These are phyloP conservation scores for Pygmarrhopalites habei DNA, from an alignment of 1,140 invertebrate genomes.

Conservation along the genomic window DNA sequence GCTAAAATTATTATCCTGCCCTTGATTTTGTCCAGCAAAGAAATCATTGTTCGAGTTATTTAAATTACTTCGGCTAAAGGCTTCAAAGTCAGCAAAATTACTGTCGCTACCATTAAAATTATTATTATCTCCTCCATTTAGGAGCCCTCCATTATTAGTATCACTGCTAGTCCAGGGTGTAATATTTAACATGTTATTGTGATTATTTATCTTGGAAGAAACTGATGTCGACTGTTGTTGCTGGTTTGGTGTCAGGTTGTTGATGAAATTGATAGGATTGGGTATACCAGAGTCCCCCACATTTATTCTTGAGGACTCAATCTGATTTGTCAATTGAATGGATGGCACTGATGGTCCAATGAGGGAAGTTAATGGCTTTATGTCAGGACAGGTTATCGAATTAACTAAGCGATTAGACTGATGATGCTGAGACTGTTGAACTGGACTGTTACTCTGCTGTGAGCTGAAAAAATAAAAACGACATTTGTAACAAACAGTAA, in stretches of 20 bases:
- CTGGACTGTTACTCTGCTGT: constrained; percentile 31
- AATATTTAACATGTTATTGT: constrained; percentile 14
- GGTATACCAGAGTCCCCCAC: neutral
- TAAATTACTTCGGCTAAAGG: constrained; percentile 27
- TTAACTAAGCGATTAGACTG: constrained; percentile 32
- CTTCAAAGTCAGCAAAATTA: constrained; percentile 43
- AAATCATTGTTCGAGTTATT: neutral
- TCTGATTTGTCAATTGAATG: too few relatives aligned
- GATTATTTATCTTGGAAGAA: constrained; percentile 12
- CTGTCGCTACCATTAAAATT: constrained; percentile 31
- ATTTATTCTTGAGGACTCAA: too few relatives aligned
- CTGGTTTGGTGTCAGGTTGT: constrained; percentile 27
- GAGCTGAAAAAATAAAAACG: constrained; percentile 7
- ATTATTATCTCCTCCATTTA: constrained; percentile 10
- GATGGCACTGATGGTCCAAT: constrained; percentile 16
- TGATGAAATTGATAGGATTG: constrained; percentile 35
- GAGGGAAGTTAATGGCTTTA: constrained; percentile 33
- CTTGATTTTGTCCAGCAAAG: constrained; percentile 9
- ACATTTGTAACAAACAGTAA: too few relatives aligned
- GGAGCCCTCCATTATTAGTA: constrained; percentile 1
- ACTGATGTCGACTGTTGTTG: neutral
- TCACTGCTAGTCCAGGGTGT: constrained; percentile 3
- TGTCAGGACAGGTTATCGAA: constrained; percentile 36
- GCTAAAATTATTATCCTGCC: neutral
- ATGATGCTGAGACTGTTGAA: constrained; percentile 31